A percentile compares a stretch with the other conserved stretches of the same genome.
phyloP scores from a whole-genome alignment of 2,888 invertebrate species.

The Nomada fucata region DNA sequence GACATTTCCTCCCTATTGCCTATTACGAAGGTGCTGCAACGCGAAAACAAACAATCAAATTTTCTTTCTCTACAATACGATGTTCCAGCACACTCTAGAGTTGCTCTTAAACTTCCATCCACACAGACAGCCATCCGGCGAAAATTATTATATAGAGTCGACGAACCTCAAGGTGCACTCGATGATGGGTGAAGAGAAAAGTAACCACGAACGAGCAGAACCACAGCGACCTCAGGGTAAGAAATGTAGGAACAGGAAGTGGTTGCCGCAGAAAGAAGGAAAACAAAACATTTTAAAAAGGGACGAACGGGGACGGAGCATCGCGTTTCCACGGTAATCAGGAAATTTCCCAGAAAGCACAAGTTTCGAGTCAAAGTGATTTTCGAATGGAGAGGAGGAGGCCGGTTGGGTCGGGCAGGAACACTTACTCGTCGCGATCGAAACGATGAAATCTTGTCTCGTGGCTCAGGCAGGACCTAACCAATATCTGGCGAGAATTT shows the following conservation, averaged over 20 bases:
- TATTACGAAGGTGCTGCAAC: not conserved
- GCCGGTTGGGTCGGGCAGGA: conserved; percentile 19
- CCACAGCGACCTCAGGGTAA: not conserved
- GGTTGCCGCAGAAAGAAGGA: not conserved
- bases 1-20: too few species aligned
- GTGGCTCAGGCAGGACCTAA: conserved; percentile 53
- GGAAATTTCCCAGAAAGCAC: conserved; percentile 59
- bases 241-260: not conserved
- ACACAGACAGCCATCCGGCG: conserved; percentile 8
- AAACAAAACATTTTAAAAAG: conserved; percentile 5
- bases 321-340: conserved; percentile 61
- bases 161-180: not conserved
- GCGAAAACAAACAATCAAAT: not conserved
- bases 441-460: conserved; percentile 67
- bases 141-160: not conserved
- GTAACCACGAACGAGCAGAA: conserved; percentile 6
- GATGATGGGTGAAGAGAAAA: conserved; percentile 3
- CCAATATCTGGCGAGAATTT: conserved; percentile 61
- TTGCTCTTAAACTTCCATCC: not conserved
- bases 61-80: not conserved
- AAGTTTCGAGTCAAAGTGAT: conserved; percentile 66
- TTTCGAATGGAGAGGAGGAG: conserved; percentile 28
- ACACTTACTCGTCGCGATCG: conserved; percentile 63
- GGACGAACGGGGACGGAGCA: conserved; percentile 17
- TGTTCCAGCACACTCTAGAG: not conserved